Evolutionary conservation across 2,888 invertebrate genomes (phyloP), one percentile per base, ranked within the genome.

Genomic region (Perizoma affinitatum): DNA sequence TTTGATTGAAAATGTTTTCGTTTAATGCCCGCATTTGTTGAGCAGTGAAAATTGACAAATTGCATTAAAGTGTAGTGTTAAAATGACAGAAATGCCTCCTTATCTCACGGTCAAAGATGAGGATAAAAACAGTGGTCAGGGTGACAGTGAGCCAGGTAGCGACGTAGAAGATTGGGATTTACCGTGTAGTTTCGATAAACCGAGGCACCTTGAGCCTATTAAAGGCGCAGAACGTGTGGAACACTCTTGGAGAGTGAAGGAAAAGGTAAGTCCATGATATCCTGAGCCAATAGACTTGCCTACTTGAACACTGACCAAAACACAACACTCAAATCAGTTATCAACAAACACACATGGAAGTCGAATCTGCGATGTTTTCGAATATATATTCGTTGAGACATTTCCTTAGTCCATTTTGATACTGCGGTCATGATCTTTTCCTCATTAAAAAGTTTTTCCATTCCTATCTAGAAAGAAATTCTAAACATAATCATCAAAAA

Each of bases 201-300:
- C 95, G 63, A 93, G 97, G 72, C 92, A 93, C 70, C 74, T 81
- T 58, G 92, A 92, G 74, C 82, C 86, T 55, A 90, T 92, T 66
- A 88, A 88, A 70, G 91, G 90, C 6, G 81, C 83, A 41, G 90
- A 92, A 48, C 97, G 97, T 77, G 94, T 94, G 59, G 96, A 97
- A 75, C 96, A 97, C 76, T 95, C 96, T 67, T 98, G 98, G 98
- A 94, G 98, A 73, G 97, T 98, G 93, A 97, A 98, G 84, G 98
- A 98, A 83, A 95, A 97, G 93, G 97, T 97, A 84, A 80, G 87
- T 42, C 10, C 6, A 38, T 38, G 7, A n/a, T 45, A 48, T 22
- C 50, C 49, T 55, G 11, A 22, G 41, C 35, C 11, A 9, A 36
- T 34, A 10, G 6, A 22, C 10, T 6, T 11, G 41, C 8, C 8